These are phyloP conservation scores for Bruchidius siliquastri DNA, from an alignment of 2,888 invertebrate genomes.

Conservation along the genomic window DNA sequence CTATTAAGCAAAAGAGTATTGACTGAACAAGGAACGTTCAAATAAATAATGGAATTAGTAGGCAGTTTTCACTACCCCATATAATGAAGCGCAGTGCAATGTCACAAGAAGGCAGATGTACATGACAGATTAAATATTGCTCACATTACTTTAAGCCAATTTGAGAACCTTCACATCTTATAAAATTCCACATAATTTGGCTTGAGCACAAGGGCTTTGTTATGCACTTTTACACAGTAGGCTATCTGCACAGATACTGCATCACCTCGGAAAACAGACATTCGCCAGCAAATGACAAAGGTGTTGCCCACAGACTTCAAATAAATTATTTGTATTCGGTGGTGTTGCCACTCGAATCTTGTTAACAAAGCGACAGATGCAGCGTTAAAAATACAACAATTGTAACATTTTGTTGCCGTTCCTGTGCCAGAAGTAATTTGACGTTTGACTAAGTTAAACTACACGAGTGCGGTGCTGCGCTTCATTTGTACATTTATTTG, in stretches of 20 bases:
- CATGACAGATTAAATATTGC: background rate
- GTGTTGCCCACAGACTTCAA: too few species aligned
- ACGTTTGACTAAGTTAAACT: background rate
- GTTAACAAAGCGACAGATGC: background rate
- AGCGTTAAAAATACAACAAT: background rate
- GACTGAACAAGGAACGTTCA: too few species aligned
- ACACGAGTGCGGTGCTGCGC: background rate
- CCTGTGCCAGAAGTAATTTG: background rate
- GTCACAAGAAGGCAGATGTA: background rate
- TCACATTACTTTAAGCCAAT: background rate
- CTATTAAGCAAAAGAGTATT: too few species aligned
- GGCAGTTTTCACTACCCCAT: too few species aligned
- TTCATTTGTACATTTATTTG: background rate
- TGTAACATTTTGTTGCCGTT: background rate
- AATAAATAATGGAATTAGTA: too few species aligned
- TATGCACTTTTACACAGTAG: background rate
- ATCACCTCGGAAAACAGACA: background rate
- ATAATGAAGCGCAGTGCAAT: background rate
- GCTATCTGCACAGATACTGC: background rate
- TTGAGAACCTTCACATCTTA: background rate
- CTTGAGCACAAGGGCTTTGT: background rate
- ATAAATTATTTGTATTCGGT: too few species aligned
- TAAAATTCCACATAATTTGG: background rate
- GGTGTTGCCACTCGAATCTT: background rate
- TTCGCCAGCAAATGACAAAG: background rate